Base-by-base conservation (phyloP, 2,797 vertebrate species). In the Schizothorax lantsangensis region DNA sequence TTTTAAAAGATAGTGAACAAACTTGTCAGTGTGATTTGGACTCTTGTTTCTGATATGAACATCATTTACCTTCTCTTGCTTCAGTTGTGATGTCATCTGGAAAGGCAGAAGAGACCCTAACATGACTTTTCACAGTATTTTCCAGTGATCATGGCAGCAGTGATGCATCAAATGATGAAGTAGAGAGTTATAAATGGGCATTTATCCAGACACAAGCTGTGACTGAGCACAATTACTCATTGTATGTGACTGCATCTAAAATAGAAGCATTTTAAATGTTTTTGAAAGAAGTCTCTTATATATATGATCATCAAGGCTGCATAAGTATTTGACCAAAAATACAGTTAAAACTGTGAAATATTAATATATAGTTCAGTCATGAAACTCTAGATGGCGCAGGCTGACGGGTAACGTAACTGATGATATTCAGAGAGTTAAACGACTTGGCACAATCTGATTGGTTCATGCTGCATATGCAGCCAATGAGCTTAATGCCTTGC, bases 1-100 rank as follows among this genome's bases (percentile, higher is more conserved):
- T 90, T 84, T 72, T 79, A 77, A 62, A 43, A 49, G 52, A 87
- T 30, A 64, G 64, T 5, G 84, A 88, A 66, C 66, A 69, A 88
- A 79, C 87, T 89, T 87, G 79, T 79, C 66, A 79, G 26, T 73
- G 77, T 4, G 7, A 79, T 85, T 77, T 57, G 45, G 75, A 30
- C 19, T 62, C 23, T 36, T 15, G 21, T 49, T 62, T 57, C 36
- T 79, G 45, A 87, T 64, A n/a, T 54, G 45, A 47, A 38, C 15
- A 6, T 81, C 15, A 83, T 82, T 71, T 38, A 59, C 14, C 52
- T 36, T 54, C 15, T n/a, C 30, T 85, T 30, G 47, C 49, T 72
- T 62, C 23, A n/a, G 21, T 33, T 30, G 69, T 83, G 52, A 73
- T 83, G 69, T 74, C 57, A 64, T 75, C 11, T 64, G 8, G 5